Evolutionary conservation across 2,888 invertebrate genomes (phyloP).

Genomic region (Mesorhabditis spiculigera): DNA sequence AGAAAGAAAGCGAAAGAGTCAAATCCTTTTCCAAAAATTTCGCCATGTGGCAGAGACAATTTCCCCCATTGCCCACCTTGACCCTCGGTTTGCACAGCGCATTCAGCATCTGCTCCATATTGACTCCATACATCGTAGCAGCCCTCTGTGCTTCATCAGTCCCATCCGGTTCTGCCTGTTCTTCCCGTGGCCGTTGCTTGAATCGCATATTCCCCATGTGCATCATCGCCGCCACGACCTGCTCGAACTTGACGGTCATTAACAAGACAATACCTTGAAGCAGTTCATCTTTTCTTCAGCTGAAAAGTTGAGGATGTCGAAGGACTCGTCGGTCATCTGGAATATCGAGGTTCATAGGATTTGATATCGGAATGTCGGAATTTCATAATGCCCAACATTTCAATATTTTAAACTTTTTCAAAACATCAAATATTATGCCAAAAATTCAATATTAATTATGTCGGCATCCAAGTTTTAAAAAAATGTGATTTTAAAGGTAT

Average conservation of each 20-base stretch:
- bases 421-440: no score
- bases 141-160: slow-evolving; percentile 49
- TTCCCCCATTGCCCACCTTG: slow-evolving; percentile 58
- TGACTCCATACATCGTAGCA: slow-evolving; percentile 44
- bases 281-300: slow-evolving; percentile 91
- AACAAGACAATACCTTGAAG: slow-evolving; percentile 89
- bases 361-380: no score
- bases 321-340: slow-evolving; percentile 68
- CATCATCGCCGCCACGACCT: slow-evolving; percentile 86
- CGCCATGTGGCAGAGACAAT: background rate
- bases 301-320: slow-evolving; percentile 96
- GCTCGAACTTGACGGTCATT: no score
- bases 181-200: slow-evolving; percentile 99
- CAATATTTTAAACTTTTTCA: no score
- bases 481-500: no score
- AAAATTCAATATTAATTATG: no score
- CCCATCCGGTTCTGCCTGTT: slow-evolving; percentile 81
- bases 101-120: slow-evolving; percentile 45
- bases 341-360: slow-evolving; percentile 66
- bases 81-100: slow-evolving; percentile 53
- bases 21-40: no score
- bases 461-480: no score
- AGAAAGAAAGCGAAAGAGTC: no score
- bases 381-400: no score
- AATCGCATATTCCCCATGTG: slow-evolving; percentile 99